phyloP scores from a whole-genome alignment of 2,113 vertebrate species.

The Crotalus helleri region DNA sequence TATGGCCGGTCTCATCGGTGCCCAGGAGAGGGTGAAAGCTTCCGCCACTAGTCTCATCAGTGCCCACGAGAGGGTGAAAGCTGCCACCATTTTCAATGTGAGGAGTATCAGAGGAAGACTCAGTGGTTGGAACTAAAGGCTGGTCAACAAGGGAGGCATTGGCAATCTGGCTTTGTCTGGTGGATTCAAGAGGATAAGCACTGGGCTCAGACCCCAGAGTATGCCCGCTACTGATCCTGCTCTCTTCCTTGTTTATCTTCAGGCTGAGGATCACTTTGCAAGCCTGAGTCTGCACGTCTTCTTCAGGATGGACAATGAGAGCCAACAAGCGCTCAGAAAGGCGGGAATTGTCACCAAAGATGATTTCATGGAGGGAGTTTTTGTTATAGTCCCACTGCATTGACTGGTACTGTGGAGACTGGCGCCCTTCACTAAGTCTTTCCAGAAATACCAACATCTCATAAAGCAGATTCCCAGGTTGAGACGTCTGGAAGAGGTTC shows the following conservation, averaged over 20 bases:
- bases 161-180: background rate
- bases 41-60: background rate
- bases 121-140: background rate
- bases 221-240: background rate
- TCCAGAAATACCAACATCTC: conserved; percentile 49
- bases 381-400: conserved; percentile 51
- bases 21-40: background rate
- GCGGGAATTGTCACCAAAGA: conserved; percentile 38
- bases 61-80: background rate
- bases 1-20: background rate
- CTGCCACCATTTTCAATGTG: background rate
- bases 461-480: background rate
- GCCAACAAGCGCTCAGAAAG: background rate
- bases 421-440: conserved; percentile 43
- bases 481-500: conserved; percentile 31
- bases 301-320: conserved; percentile 40
- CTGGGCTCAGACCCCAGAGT: background rate
- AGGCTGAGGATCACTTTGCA: conserved; percentile 52
- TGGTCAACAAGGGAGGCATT: background rate
- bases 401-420: conserved; percentile 33
- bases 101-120: too few species aligned
- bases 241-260: conserved; percentile 4
- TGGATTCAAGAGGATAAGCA: background rate
- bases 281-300: conserved; percentile 49
- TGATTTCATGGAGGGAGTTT: conserved; percentile 18